Evolutionary conservation across 2,797 vertebrate genomes (phyloP), one percentile per base, ranked within the genome.

Genomic region (Agapornis canus): DNA sequence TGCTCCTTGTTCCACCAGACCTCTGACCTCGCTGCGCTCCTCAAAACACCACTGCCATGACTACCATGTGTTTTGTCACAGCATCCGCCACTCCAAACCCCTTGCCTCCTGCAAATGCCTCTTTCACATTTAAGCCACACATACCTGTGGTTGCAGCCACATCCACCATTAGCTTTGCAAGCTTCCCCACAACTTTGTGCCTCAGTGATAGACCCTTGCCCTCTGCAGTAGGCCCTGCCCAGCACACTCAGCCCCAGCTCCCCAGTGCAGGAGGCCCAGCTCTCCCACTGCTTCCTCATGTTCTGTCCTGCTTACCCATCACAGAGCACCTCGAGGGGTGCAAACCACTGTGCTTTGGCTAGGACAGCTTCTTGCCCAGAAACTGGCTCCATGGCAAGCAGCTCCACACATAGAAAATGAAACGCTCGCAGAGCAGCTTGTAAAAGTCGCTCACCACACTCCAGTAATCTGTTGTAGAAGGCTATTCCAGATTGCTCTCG

Each of bases 321-420:
- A 2, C 2, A 1, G 9, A 66, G n/a, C 51, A 10, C 3, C 9
- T 3, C 0, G 0, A 72, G 12, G 54, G n/a, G 9, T n/a, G 9
- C 1, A 13, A 54, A 57, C 3, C 32, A 26, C 16, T 0, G 0
- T 2, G 4, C 18, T 48, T 79, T 0, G 3, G 40, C 23, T n/a
- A 37, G 22, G 7, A 32, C 5, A 48, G 23, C 18, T 57, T 75
- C 61, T 13, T 71, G 43, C 32, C n/a, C 35, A 8, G 26, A 0
- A 0, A 54, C 32, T 2, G 27, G 57, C 49, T 65, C 31, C 0
- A 0, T 5, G 21, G 75, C 21, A 40, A 77, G 68, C 0, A 0
- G 61, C 35, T 82, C 47, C 59, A 31, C 2, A 1, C 0, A 0
- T 39, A 32, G 47, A 29, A n/a, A 63, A 60, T 12, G 0, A 4